Base-by-base conservation (phyloP, 2,888 invertebrate species). In the Fissipunctia ypsillon region DNA sequence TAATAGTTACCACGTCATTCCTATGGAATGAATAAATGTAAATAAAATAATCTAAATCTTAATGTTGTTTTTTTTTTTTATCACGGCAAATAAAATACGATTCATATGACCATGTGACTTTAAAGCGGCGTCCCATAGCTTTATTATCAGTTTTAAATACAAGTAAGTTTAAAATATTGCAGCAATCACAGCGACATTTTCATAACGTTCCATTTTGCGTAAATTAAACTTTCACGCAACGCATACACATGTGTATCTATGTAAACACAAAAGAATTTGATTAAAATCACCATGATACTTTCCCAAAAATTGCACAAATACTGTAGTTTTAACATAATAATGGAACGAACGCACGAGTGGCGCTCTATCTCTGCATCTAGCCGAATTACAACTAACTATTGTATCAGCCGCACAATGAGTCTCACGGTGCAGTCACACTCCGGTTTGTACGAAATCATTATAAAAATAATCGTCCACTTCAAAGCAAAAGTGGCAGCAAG, bases 321-420 rank as follows among this genome's bases (percentile, higher is more conserved):
- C 22, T 50, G 35, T 77, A 69, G 56, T 73, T 59, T 81, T 73
- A 61, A 67, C 65, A 75, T 84, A 65, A 57, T 86, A 81, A 80
- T 83, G 67, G 67, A 70, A 28, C 69, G 56, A 35, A 74, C 86
- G 87, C 86, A 81, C 81, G 84, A 86, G 67, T 78, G 78, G 16
- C 57, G 60, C 43, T 38, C 57, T 88, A 86, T 88, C 88, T 80
- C 64, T 65, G 43, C 56, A 88, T 88, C 88, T 81, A 79, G 41
- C 76, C 61, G 74, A 79, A 88, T 85, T 73, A 73, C 69, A 60
- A 59, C 73, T 59, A 74, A 81, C 84, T 74, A 86, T 88, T 87
- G 86, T 87, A 73, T 68, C 28, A 69, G 14, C 7, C 4, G 74
- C 43, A 81, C 84, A 84, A 83, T 86, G 70, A 52, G 35, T 85